Base-by-base conservation (phyloP, 2,113 vertebrate species). In the Genyomyrus donnyi region DNA sequence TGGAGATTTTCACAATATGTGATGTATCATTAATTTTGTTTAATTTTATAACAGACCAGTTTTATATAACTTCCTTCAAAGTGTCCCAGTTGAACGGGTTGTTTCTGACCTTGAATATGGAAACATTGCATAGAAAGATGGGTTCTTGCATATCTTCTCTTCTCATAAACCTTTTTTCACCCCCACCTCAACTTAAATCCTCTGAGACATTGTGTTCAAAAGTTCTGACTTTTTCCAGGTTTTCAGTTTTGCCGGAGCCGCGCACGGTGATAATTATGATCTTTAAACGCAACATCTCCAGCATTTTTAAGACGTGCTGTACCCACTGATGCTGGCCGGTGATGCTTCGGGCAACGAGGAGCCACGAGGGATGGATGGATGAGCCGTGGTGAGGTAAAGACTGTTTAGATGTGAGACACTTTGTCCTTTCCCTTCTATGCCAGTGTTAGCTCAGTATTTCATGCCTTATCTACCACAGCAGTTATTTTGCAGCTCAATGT, bases 41-140 rank as follows among this genome's bases (percentile, higher is more conserved):
- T 39, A 77, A 77, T 77, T 77, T 77, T 77, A 77, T 77, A 39
- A 77, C 31, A 77, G 31, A 8, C 31, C 1, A 80, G 35, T 42
- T 80, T 80, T 80, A 80, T 80, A 42, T 80, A 80, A 80, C 74
- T 80, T 42, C 74, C 74, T 80, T 80, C 35, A 80, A 39, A 39
- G 74, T 42, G 35, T 80, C 31, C 31, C 17, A 80, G n/a, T 80
- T 42, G 15, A 80, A 80, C 42, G 35, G 74, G 17, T 80, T 80
- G 35, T 80, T 80, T 80, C 35, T 80, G 74, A 80, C 74, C 74
- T 80, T 80, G 31, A 80, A 42, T 80, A 80, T 80, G 9, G 62
- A 70, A 70, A 10, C n/a, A 13, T 42, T 19, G 35, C 15, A 19
- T 17, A 19, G 35, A 15, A 80, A 80, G 4, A 80, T 42, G 74